Evolutionary conservation across 2,113 vertebrate species (phyloP).

Genomic region (Malurus cyaneus): DNA sequence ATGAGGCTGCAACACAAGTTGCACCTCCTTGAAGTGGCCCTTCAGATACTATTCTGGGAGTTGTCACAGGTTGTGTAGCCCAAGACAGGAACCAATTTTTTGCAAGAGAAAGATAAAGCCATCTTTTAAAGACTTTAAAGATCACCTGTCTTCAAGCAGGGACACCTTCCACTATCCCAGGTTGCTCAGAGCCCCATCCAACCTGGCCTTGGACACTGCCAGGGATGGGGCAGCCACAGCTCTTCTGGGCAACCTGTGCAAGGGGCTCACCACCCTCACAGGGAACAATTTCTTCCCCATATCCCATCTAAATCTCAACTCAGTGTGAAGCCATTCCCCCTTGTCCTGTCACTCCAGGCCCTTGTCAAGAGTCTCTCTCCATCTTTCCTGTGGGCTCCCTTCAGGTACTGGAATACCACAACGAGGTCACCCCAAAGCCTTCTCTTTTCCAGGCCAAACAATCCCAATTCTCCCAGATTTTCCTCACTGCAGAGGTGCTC

Average conservation of each 20-base stretch:
- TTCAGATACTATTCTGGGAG: neutral
- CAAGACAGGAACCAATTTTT: neutral
- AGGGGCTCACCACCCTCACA: neutral
- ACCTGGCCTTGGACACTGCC: rapidly evolving
- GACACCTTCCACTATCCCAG: neutral
- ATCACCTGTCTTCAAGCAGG: rapidly evolving
- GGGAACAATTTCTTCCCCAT: rapidly evolving
- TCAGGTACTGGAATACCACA: neutral
- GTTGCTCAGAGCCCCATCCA: neutral
- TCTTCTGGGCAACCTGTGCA: neutral
- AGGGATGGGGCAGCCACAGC: neutral
- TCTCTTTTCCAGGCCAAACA: neutral
- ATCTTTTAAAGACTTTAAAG: neutral
- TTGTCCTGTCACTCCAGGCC: neutral
- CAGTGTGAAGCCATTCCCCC: neutral
- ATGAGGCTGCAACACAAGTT: neutral
- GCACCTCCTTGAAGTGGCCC: neutral
- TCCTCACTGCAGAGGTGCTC: neutral
- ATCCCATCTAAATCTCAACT: neutral
- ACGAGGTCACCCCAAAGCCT: neutral
- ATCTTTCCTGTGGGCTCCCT: neutral
- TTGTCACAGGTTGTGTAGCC: neutral
- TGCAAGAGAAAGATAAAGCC: neutral
- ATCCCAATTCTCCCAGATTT: neutral
- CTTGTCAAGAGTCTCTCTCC: neutral